A percentile compares a stretch with the other conserved stretches of the same genome.
Conservation (phyloP, 2,113 vertebrate species). For the Pseudorhombus dupliciocellatus region DNA sequence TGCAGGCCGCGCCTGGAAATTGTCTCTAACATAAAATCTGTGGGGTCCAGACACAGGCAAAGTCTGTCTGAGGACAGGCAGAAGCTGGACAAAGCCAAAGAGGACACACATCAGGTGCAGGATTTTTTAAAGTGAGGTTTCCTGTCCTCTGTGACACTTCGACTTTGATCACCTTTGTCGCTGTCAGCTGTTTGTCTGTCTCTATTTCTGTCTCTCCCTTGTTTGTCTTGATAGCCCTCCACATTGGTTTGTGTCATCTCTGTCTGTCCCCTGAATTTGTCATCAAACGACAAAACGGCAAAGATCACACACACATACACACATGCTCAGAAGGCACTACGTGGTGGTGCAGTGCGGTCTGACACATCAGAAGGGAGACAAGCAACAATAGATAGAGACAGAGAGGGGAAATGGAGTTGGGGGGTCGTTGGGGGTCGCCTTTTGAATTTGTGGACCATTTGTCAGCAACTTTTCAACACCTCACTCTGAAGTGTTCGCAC, state of each 20-base stretch:
- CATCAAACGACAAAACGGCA: not conserved
- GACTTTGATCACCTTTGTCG: too few species aligned
- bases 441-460: not conserved
- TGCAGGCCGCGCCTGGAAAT: too few species aligned
- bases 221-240: not conserved
- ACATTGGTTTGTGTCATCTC: not conserved
- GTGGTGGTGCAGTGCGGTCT: conserved; percentile 62
- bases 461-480: not conserved
- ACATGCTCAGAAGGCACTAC: conserved; percentile 4
- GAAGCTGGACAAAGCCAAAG: too few species aligned
- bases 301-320: not conserved
- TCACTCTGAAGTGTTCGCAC: not conserved
- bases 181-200: too few species aligned
- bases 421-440: not conserved
- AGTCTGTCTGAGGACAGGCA: too few species aligned
- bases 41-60: too few species aligned
- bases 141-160: too few species aligned
- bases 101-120: too few species aligned
- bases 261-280: not conserved
- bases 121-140: too few species aligned
- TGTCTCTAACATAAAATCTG: too few species aligned
- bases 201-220: not conserved
- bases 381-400: conserved; percentile 21
- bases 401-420: not conserved
- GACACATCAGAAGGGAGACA: conserved; percentile 44